phyloP scores from a whole-genome alignment of 2,888 invertebrate species.

The Antheraea yamamai region DNA sequence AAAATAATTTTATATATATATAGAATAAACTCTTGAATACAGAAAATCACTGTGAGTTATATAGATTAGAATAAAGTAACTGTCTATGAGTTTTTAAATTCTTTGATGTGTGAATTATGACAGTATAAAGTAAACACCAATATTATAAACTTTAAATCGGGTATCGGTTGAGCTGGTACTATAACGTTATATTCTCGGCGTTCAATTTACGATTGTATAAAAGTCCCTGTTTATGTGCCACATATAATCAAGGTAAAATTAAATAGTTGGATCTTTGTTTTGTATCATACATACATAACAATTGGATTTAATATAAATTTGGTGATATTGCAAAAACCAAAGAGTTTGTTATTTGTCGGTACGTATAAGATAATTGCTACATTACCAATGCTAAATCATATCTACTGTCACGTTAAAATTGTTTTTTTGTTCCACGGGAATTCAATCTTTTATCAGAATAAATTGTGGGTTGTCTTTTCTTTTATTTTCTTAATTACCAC shows the following conservation, averaged over 20 bases:
- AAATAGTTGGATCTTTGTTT: not conserved
- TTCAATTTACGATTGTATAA: conserved; percentile 52
- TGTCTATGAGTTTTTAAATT: conserved; percentile 30
- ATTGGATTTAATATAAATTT: not conserved
- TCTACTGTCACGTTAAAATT: too few species aligned
- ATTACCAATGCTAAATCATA: too few species aligned
- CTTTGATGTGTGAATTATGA: conserved; percentile 43
- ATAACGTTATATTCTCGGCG: conserved; percentile 34
- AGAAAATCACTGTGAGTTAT: not conserved
- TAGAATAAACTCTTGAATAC: not conserved
- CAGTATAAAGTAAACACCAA: conserved; percentile 33
- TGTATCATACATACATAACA: not conserved
- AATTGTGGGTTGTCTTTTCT: too few species aligned
- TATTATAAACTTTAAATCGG: conserved; percentile 20
- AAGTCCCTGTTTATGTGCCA: conserved; percentile 41
- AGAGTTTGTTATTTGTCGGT: not conserved
- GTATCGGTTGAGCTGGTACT: conserved; percentile 30
- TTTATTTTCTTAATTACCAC: too few species aligned
- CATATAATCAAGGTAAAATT: not conserved
- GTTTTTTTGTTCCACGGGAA: too few species aligned
- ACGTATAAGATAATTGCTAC: not conserved
- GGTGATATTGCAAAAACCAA: not conserved
- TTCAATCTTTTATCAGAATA: too few species aligned
- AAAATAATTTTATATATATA: not conserved
- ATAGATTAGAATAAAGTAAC: conserved; percentile 5